Percentiles rank a stretch among this genome's conserved stretches.
Conservation (phyloP, 2,113 vertebrate species). For the Xerus inauris region DNA sequence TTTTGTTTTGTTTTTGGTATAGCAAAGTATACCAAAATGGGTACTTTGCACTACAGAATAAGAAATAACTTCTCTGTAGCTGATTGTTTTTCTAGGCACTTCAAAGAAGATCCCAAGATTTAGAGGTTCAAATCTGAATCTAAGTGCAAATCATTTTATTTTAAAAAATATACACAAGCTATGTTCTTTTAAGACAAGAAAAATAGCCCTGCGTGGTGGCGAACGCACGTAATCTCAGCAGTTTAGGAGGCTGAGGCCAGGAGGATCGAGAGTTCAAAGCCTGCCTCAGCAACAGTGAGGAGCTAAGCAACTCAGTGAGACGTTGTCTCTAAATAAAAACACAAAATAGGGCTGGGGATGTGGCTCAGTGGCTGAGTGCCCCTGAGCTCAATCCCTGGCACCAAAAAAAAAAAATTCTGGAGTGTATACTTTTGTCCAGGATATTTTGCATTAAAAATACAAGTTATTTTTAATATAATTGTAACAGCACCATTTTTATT, state of each 20-base stretch:
- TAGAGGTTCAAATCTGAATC: not conserved
- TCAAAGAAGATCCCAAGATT: not conserved
- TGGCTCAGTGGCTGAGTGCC: too few relatives aligned
- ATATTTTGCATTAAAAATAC: not conserved
- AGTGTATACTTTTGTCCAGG: not conserved
- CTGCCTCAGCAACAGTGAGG: too few relatives aligned
- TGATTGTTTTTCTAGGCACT: not conserved
- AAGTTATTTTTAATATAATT: conserved; percentile 1
- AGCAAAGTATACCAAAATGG: conserved; percentile 34
- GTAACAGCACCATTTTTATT: conserved; percentile 19
- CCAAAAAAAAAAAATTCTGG: not conserved
- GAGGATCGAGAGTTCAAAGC: too few relatives aligned
- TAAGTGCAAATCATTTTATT: conserved; percentile 20
- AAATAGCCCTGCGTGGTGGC: not conserved
- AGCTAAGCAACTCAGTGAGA: too few relatives aligned
- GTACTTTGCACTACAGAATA: conserved; percentile 38
- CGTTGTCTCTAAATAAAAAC: too few relatives aligned
- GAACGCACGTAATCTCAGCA: too few relatives aligned
- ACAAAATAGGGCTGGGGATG: too few relatives aligned
- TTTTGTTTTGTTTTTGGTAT: not conserved
- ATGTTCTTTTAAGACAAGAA: conserved; percentile 2
- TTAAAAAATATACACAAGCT: not conserved
- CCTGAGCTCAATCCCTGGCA: too few relatives aligned
- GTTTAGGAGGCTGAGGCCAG: too few relatives aligned
- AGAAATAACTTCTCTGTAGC: not conserved